A percentile compares a stretch with the other conserved stretches of the same genome.
phyloP scores from a whole-genome alignment of 2,888 invertebrate genomes.

The Drosophila quinaria region DNA sequence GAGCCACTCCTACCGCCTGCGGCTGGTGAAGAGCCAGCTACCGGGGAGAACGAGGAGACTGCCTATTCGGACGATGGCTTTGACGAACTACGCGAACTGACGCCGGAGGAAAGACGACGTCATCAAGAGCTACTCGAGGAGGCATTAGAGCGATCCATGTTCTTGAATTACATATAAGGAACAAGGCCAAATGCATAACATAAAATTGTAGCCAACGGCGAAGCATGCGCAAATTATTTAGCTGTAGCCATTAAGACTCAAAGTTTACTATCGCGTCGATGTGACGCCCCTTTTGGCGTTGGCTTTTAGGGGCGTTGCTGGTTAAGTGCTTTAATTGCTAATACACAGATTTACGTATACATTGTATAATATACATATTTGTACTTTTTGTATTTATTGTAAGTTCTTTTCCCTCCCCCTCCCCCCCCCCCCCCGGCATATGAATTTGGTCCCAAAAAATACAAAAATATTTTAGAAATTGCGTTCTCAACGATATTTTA shows the following conservation, averaged over 20 bases:
- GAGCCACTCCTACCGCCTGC: constrained; percentile 83
- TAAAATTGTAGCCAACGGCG: constrained; percentile 29
- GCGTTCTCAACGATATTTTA: constrained; percentile 37
- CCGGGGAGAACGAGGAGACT: constrained; percentile 64
- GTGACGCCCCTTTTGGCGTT: constrained; percentile 9
- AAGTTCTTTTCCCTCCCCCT: constrained; percentile 52
- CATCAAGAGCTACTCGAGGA: constrained; percentile 84
- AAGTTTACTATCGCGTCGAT: constrained; percentile 69
- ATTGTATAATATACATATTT: constrained; percentile 76
- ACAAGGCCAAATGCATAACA: constrained; percentile 39
- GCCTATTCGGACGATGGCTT: constrained; percentile 85
- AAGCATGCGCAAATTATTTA: constrained; percentile 65
- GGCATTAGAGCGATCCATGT: constrained; percentile 85
- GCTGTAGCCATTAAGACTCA: constrained; percentile 70
- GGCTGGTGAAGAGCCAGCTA: constrained; percentile 39
- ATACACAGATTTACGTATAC: constrained; percentile 66
- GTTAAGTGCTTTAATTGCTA: constrained; percentile 74
- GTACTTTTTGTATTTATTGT: constrained; percentile 79
- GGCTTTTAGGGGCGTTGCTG: constrained; percentile 14
- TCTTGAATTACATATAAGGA: constrained; percentile 70
- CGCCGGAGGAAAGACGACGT: constrained; percentile 82
- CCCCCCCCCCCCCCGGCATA: constrained; percentile 24
- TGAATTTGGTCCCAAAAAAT: constrained; percentile 28
- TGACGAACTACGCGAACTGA: constrained; percentile 79
- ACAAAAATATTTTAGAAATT: constrained; percentile 11